phyloP scores from a whole-genome alignment of 2,797 vertebrate genomes.

The Bovichtus variegatus region DNA sequence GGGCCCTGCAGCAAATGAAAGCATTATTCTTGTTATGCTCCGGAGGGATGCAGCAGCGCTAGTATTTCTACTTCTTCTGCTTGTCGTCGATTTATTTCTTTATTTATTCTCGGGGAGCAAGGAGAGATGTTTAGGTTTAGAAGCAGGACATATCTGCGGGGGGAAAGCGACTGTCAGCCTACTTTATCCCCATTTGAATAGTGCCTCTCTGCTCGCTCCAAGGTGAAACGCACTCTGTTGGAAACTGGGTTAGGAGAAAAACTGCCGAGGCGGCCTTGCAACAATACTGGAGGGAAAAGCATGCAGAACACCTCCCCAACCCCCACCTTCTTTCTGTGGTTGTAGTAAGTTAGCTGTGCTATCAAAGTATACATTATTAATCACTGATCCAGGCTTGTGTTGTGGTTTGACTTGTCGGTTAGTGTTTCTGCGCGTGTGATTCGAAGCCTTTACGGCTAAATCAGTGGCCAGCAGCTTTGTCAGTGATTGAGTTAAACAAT shows the following conservation, averaged over 20 bases:
- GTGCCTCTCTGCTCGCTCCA: conserved; percentile 71
- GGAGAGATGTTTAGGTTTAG: conserved; percentile 80
- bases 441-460: conserved; percentile 27
- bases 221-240: conserved; percentile 71
- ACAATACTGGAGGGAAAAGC: conserved; percentile 46
- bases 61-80: conserved; percentile 81
- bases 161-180: conserved; percentile 77
- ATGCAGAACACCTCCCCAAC: background rate
- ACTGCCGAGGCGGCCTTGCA: conserved; percentile 31
- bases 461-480: conserved; percentile 8
- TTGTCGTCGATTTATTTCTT: conserved; percentile 80
- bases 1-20: conserved; percentile 85
- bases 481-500: conserved; percentile 20
- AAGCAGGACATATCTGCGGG: conserved; percentile 80
- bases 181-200: conserved; percentile 83
- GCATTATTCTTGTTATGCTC: conserved; percentile 88
- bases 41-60: conserved; percentile 74
- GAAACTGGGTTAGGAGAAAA: conserved; percentile 77
- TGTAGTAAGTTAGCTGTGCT: conserved; percentile 44
- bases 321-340: conserved; percentile 18
- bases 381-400: conserved; percentile 22
- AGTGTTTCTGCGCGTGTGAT: conserved; percentile 28
- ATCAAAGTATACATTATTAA: conserved; percentile 68
- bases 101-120: conserved; percentile 77
- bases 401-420: conserved; percentile 38